Conservation (phyloP, 2,888 invertebrate genomes). For the Tortricodes alternella region DNA sequence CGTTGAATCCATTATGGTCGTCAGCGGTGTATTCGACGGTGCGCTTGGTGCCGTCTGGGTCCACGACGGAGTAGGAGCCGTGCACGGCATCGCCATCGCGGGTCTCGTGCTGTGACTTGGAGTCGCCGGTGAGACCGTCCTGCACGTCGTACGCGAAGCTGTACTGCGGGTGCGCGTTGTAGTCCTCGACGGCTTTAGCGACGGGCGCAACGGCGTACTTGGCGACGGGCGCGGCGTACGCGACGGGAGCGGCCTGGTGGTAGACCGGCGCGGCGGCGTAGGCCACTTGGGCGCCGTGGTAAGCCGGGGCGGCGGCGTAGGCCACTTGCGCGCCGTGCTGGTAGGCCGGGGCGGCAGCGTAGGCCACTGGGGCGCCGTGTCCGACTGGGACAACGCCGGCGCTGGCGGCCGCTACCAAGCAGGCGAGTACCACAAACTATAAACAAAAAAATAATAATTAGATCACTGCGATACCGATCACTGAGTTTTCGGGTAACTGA, state of each 20-base stretch:
- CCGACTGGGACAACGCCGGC: constrained; percentile 65
- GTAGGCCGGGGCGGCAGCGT: constrained; percentile 56
- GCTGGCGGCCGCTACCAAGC: constrained; percentile 64
- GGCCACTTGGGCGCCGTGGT: constrained; percentile 53
- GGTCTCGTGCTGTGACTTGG: constrained; percentile 69
- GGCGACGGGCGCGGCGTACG: constrained; percentile 38
- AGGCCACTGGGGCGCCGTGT: no score
- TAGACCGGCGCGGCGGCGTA: constrained; percentile 36
- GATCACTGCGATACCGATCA: neutral
- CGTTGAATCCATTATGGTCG: constrained; percentile 74
- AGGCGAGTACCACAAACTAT: constrained; percentile 66
- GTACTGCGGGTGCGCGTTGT: constrained; percentile 72
- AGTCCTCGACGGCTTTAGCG: constrained; percentile 57
- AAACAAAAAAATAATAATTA: constrained; percentile 38
- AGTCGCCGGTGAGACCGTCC: constrained; percentile 79
- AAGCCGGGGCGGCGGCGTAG: constrained; percentile 54
- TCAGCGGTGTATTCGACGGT: constrained; percentile 80
- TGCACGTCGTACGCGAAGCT: constrained; percentile 82
- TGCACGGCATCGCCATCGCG: constrained; percentile 73
- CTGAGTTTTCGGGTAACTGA: constrained; percentile 26
- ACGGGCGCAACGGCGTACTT: constrained; percentile 38
- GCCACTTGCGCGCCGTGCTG: constrained; percentile 47
- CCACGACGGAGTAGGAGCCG: constrained; percentile 74
- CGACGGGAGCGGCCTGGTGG: constrained; percentile 37
- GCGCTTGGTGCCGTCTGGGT: constrained; percentile 74